Evolutionary conservation across 2,888 invertebrate species (phyloP), one percentile per base, ranked within the genome.

Genomic region (Acleris cristana): DNA sequence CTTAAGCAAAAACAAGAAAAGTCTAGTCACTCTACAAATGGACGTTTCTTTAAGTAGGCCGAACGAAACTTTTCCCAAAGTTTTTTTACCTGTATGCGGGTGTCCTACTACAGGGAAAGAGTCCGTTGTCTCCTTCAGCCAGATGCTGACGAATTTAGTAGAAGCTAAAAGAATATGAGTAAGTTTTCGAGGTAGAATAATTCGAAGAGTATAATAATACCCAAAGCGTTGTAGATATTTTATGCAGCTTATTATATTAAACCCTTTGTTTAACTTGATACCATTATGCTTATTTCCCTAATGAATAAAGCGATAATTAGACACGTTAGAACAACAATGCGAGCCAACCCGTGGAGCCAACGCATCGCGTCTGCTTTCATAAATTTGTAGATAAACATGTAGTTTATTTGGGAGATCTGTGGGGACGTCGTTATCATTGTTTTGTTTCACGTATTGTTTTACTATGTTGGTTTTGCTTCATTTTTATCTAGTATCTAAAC

Each of bases 311-410:
- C 12, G 45, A 48, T 65, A 65, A 59, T 65, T 65, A 59, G 21
- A 30, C 21, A 19, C n/a, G 19, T 64, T 52, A 53, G 51, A 48
- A 44, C 48, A 19, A 44, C 61, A 61, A 52, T 14, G 53, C 45
- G 44, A 21, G 58, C 23, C 26, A 26, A 26, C 26, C 26, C 26
- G 26, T 26, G 26, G 44, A 21, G 58, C 23, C 23, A n/a, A n/a
- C 26, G n/a, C 23, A 18, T 48, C 45, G 45, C 54, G 64, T 45
- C 26, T 16, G 49, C 19, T 6, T 23, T 30, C 44, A 58, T 59
- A 65, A 65, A 65, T 65, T 65, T 48, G n/a, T 48, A 65, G 64
- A 65, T 59, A 65, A 68, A 49, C n/a, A 49, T 8, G 26, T 23
- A 40, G 52, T 61, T 60, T 30, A 49, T 59, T 60, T 51, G 40